Base-by-base conservation (phyloP, 1,140 invertebrate species). In the Ooceraea biroi region DNA sequence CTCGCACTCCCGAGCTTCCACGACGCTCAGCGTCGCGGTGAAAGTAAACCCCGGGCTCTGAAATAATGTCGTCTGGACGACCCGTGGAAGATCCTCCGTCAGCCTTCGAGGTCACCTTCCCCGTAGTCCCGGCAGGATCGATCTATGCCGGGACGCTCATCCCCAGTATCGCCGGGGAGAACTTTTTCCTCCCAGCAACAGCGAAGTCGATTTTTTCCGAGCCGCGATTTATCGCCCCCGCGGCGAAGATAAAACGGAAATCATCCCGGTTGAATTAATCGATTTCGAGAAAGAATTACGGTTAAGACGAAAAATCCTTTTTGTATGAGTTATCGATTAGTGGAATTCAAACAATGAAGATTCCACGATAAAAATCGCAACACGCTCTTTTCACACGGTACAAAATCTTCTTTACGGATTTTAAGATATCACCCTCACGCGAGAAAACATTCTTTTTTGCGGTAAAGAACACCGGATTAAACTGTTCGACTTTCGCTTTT, bases 61-160 rank as follows among this genome's bases (percentile, higher is more conserved):
- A 82, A 84, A 90, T 85, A 85, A 89, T 73, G 85, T 69, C 83
- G 88, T 89, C 88, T 85, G 78, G 83, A 82, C 71, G 55, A 25
- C 30, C 60, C 50, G 69, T 60, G 30, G 82, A 48, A 84, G 60
- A 65, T 72, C 63, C 84, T 71, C 68, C 73, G 58, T 76, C 82
- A 87, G 69, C 74, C 87, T 84, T 85, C 52, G 27, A 66, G 86
- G 84, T 89, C 88, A 52, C 85, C 85, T 72, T 66, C 58, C 44
- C 57, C 19, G 52, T 11, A 30, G 65, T 84, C 80, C 55, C 41
- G 44, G 17, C 65, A 36, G 14, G 57, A 82, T 74, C 77, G 83
- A 85, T 85, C 50, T 66, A 74, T 30, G 10, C n/a, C 44, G 27
- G 58, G n/a, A 41, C 44, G 50, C 48, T 27, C 36, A 46, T 48